Evolutionary conservation across 2,797 vertebrate species (phyloP).

Genomic region (Chiroxiphia lanceolata): DNA sequence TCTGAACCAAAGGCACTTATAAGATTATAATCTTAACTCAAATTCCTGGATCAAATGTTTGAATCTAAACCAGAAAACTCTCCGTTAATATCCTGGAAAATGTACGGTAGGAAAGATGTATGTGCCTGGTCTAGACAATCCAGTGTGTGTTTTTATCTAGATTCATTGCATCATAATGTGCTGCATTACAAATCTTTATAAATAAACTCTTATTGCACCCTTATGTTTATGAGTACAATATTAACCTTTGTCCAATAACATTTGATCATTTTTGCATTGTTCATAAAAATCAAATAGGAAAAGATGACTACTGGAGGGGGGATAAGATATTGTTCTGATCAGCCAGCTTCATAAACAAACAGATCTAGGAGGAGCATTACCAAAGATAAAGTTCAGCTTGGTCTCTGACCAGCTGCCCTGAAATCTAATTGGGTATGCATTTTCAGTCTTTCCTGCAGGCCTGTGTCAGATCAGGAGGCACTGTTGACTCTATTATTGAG

Average conservation of each 20-base stretch:
- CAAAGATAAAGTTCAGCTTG: neutral
- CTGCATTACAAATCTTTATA: neutral
- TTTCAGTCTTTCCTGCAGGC: neutral
- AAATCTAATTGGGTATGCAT: neutral
- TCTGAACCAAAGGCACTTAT: neutral
- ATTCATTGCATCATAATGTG: neutral
- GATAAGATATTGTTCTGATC: neutral
- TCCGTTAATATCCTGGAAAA: neutral
- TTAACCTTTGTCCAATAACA: neutral
- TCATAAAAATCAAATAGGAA: neutral
- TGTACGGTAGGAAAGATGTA: neutral
- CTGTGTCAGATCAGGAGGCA: neutral
- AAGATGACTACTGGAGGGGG: neutral
- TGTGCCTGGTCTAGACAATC: neutral
- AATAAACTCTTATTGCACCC: neutral
- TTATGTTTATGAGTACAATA: neutral
- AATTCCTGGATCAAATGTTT: neutral
- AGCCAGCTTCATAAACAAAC: neutral
- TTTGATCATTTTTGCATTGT: neutral
- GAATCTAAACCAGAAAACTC: neutral
- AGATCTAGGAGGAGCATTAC: neutral
- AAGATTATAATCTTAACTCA: neutral
- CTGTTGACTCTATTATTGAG: neutral
- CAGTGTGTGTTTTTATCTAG: neutral
- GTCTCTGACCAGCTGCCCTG: neutral